Base-by-base conservation (phyloP, 1,140 invertebrate genomes). In the Meloidogyne hapla region DNA sequence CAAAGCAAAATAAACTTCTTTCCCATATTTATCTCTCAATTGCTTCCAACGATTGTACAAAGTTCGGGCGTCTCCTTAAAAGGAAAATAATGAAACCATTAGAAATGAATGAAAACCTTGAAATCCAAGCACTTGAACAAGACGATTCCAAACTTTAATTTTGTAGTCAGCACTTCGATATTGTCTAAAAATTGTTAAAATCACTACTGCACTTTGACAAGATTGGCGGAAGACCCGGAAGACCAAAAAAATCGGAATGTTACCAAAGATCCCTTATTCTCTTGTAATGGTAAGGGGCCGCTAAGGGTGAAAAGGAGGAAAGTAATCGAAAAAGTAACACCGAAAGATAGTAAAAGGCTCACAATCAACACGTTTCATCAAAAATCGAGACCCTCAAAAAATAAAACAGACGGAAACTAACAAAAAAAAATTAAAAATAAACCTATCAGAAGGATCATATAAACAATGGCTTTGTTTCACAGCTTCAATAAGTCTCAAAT, bases 101-200 rank as follows among this genome's bases (percentile, higher is more conserved):
- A 71, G 45, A 26, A 71, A 12, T 70, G 18, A 71, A 71, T 25
- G 18, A 23, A 56, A 68, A 66, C 77, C 77, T 64, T 77, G 66
- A 79, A 78, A 81, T 28, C 45, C 65, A n/a, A 80, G 79, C 42
- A 67, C 38, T n/a, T 81, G 79, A 15, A 81, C 74, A 28, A 80
- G 75, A 23, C 79, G 40, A 42, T 81, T 81, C 79, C 79, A 80
- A 1, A 81, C 63, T n/a, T 80, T 77, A n/a, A 82, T 78, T 77
- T 80, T 80, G 45, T 78, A 77, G 62, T 78, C 77, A 21, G 77
- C 75, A 45, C 77, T 78, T 25, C 72, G 2, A 25, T 70, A 73
- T 33, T 73, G 71, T 40, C 71, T 73, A 21, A 23, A 73, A 69
- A 40, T n/a, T n/a, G n/a, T n/a, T n/a, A n/a, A n/a, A n/a, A n/a